These are phyloP conservation scores for Hepsetus odoe DNA, from an alignment of 2,113 vertebrate genomes.

Conservation along the genomic window DNA sequence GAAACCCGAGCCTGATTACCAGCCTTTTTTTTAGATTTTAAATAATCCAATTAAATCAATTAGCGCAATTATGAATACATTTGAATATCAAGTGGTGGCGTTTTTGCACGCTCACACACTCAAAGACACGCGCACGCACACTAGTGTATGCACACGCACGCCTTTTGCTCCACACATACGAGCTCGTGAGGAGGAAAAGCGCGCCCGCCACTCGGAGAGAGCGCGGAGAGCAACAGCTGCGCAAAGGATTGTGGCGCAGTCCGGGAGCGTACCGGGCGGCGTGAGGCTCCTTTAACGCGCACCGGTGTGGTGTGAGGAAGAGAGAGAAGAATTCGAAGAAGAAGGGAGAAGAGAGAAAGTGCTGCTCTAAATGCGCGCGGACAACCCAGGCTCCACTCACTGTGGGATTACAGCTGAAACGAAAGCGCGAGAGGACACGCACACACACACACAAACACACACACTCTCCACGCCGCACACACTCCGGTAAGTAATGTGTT, in stretches of 20 bases:
- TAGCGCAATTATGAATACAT: neutral
- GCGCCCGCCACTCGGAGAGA: conserved; percentile 70
- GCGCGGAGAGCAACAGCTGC: conserved; percentile 72
- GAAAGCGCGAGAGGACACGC: neutral
- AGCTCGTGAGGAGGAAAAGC: conserved; percentile 69
- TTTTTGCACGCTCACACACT: conserved; percentile 49
- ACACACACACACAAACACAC: neutral
- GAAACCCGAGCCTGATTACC: too few species aligned
- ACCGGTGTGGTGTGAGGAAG: neutral
- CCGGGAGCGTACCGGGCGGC: neutral
- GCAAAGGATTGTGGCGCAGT: conserved; percentile 61
- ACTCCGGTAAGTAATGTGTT: neutral
- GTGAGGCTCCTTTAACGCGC: too few species aligned
- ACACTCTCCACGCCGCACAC: too few species aligned
- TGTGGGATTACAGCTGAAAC: neutral
- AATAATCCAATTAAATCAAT: neutral
- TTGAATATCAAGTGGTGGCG: neutral
- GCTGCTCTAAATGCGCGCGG: conserved; percentile 2
- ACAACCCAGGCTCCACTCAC: neutral
- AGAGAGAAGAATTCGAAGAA: neutral
- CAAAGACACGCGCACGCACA: conserved; percentile 49
- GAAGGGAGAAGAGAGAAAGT: neutral
- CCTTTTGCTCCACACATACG: too few species aligned
- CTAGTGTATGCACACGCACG: conserved; percentile 49
- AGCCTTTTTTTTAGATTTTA: too few species aligned